A percentile compares a stretch with the other conserved stretches of the same genome.
Evolutionary conservation across 2,888 invertebrate genomes (phyloP).

Genomic region (Meteorus colon): DNA sequence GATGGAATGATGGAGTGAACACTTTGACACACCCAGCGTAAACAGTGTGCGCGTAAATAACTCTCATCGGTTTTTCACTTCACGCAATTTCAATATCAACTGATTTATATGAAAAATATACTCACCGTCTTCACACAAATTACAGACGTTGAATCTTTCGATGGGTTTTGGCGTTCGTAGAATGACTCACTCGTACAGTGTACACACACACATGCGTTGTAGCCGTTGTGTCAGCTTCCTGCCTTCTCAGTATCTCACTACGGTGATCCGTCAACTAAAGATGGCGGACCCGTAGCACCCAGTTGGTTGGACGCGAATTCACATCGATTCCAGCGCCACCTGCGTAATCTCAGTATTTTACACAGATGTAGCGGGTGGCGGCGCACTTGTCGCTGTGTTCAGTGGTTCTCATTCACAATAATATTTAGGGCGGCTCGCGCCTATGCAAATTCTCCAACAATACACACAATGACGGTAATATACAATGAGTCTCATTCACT

Average conservation of each 20-base stretch:
- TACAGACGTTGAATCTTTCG: conserved; percentile 11
- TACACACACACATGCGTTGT: conserved; percentile 29
- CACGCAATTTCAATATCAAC: too few relatives aligned
- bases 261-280: conserved; percentile 59
- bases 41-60: conserved; percentile 54
- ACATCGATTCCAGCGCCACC: conserved; percentile 56
- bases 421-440: not conserved
- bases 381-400: conserved; percentile 35
- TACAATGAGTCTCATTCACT: too few relatives aligned
- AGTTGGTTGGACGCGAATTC: conserved; percentile 31
- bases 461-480: too few relatives aligned
- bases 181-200: conserved; percentile 48
- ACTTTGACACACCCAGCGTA: conserved; percentile 69
- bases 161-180: conserved; percentile 35
- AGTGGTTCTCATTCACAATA: conserved; percentile 22
- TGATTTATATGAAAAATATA: conserved; percentile 6
- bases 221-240: conserved; percentile 56
- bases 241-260: conserved; percentile 52
- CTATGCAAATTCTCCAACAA: too few relatives aligned
- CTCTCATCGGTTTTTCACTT: not conserved
- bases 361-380: conserved; percentile 10
- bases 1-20: conserved; percentile 42
- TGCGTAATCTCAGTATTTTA: conserved; percentile 39
- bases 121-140: conserved; percentile 51
- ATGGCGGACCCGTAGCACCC: conserved; percentile 64